A percentile compares a stretch with the other conserved stretches of the same genome.
phyloP scores from a whole-genome alignment of 2,113 vertebrate genomes.

The Micromys minutus region DNA sequence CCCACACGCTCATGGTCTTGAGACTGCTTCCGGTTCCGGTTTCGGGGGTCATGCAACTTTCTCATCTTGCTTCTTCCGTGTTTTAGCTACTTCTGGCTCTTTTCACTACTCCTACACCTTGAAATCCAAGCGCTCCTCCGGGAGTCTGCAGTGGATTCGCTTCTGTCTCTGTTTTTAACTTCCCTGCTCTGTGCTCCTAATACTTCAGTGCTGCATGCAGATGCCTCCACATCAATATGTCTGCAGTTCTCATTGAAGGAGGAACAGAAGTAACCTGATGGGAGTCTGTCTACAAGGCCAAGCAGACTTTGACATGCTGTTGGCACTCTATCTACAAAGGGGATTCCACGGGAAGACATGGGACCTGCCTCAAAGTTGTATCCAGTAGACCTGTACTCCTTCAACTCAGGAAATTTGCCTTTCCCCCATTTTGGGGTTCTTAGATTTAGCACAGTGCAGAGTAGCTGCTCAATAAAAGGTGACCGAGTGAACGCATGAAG shows the following conservation, averaged over 20 bases:
- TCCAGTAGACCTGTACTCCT: not conserved
- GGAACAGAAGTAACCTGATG: not conserved
- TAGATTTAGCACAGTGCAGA: not conserved
- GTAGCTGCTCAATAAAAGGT: conserved; percentile 9
- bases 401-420: not conserved
- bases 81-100: not conserved
- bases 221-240: not conserved
- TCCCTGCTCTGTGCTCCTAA: not conserved
- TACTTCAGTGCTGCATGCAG: not conserved
- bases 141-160: not conserved
- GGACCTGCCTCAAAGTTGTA: not conserved
- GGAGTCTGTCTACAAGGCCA: not conserved
- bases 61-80: not conserved
- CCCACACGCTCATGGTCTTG: not conserved
- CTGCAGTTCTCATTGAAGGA: not conserved
- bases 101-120: not conserved
- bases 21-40: not conserved
- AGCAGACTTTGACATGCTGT: not conserved
- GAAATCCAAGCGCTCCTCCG: not conserved
- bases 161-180: not conserved
- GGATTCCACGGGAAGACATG: not conserved
- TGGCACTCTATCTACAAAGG: not conserved
- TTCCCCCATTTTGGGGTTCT: not conserved
- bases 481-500: not conserved
- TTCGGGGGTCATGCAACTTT: not conserved